A percentile compares a stretch with the other conserved stretches of the same genome.
Evolutionary conservation across 2,888 invertebrate genomes (phyloP).

Genomic region (Cotesia congregata): DNA sequence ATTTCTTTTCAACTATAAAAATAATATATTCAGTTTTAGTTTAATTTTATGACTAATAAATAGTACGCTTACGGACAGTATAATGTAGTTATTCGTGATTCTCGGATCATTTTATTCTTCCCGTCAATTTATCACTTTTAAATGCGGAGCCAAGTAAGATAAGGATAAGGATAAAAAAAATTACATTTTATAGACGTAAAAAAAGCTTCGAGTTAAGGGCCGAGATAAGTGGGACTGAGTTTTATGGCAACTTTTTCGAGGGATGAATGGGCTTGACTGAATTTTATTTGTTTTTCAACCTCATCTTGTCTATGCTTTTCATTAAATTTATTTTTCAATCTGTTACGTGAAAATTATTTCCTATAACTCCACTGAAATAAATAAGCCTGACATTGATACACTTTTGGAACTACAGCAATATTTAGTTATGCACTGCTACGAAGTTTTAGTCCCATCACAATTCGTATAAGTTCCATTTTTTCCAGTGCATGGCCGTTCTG

Average conservation of each 20-base stretch:
- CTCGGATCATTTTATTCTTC: background rate
- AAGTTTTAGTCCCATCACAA: no score
- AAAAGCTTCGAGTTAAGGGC: conserved; percentile 6
- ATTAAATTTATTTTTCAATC: background rate
- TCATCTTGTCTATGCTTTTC: background rate
- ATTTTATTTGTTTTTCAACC: background rate
- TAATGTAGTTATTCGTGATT: background rate
- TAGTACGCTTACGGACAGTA: background rate
- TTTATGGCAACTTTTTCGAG: background rate
- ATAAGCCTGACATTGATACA: no score
- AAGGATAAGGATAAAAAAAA: background rate
- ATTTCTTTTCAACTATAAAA: no score
- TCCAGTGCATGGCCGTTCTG: no score
- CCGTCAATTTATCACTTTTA: conserved; percentile 10
- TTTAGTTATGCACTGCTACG: no score
- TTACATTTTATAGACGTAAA: conserved; percentile 2
- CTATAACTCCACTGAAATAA: background rate
- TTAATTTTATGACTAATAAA: background rate
- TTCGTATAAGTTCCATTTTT: no score
- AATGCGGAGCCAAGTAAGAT: background rate
- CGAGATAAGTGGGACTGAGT: conserved; percentile 5
- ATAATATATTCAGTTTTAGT: background rate
- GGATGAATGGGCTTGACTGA: background rate
- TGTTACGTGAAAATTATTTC: background rate
- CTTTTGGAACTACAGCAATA: no score